Evolutionary conservation across 1,140 invertebrate species (phyloP).

Genomic region (Cydia splendana): DNA sequence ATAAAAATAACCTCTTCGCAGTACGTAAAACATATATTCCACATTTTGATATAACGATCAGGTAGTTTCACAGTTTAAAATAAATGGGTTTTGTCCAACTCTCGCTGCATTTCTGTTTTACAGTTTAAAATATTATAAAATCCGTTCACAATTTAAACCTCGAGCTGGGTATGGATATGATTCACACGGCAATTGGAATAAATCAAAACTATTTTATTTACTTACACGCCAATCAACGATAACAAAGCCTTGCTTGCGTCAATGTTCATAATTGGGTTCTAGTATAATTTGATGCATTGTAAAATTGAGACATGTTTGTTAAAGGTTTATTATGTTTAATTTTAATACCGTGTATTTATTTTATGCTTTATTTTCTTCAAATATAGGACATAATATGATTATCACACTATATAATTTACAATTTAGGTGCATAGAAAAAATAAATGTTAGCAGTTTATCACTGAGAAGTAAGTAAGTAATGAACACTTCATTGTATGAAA

Average conservation of each 20-base stretch:
- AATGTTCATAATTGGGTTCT: constrained; percentile 6
- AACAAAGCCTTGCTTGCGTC: neutral
- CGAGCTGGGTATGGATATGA: neutral
- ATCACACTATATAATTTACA: too few species aligned
- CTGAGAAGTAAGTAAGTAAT: too few species aligned
- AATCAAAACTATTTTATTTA: constrained; percentile 18
- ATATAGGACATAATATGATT: too few species aligned
- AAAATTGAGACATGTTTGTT: neutral
- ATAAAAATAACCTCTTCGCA: neutral
- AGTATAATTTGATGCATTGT: neutral
- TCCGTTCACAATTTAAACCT: neutral
- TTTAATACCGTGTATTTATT: neutral
- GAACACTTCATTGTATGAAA: too few species aligned
- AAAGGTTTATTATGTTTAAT: too few species aligned
- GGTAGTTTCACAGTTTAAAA: constrained; percentile 6
- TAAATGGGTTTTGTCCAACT: neutral
- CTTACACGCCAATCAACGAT: constrained; percentile 7
- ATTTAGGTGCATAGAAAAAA: too few species aligned
- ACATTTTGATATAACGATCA: neutral
- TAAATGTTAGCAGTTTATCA: too few species aligned
- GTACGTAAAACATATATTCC: neutral
- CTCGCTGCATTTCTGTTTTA: neutral
- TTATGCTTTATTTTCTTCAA: too few species aligned
- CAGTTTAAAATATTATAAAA: neutral
- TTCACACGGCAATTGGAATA: neutral